Percentiles rank a stretch among this genome's conserved stretches.
phyloP scores from a whole-genome alignment of 2,888 invertebrate genomes.

The Adelphocoris suturalis region DNA sequence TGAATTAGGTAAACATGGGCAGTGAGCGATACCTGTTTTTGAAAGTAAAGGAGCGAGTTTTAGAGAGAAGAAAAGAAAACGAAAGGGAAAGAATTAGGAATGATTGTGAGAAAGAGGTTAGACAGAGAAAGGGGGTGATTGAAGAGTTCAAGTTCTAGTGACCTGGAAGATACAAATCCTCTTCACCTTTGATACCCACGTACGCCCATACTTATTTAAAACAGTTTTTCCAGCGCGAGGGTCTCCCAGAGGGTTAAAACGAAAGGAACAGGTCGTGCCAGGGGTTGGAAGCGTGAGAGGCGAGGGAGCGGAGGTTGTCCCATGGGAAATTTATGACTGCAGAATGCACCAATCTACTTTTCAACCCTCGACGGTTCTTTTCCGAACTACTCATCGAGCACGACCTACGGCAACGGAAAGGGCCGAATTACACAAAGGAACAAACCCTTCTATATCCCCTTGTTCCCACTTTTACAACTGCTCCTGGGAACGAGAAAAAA shows the following conservation, averaged over 20 bases:
- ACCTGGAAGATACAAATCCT: conserved; percentile 58
- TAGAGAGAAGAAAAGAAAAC: neutral
- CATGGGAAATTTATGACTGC: conserved; percentile 67
- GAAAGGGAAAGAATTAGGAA: conserved; percentile 29
- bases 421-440: neutral
- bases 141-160: conserved; percentile 28
- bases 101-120: neutral
- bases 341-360: conserved; percentile 68
- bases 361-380: conserved; percentile 20
- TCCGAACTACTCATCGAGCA: neutral
- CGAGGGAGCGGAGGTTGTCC: conserved; percentile 37
- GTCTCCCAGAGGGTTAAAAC: neutral
- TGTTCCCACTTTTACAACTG: neutral
- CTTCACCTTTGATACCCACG: conserved; percentile 38
- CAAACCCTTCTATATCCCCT: neutral
- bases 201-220: conserved; percentile 59
- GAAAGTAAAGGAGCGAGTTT: neutral
- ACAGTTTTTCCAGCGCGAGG: neutral
- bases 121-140: neutral
- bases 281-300: neutral
- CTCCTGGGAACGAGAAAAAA: neutral
- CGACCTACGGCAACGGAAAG: conserved; percentile 5
- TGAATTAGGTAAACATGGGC: neutral
- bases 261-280: neutral
- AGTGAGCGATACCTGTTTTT: neutral